Evolutionary conservation across 2,888 invertebrate species (phyloP), one percentile per base, ranked within the genome.

Genomic region (Hyposoter dolosus): DNA sequence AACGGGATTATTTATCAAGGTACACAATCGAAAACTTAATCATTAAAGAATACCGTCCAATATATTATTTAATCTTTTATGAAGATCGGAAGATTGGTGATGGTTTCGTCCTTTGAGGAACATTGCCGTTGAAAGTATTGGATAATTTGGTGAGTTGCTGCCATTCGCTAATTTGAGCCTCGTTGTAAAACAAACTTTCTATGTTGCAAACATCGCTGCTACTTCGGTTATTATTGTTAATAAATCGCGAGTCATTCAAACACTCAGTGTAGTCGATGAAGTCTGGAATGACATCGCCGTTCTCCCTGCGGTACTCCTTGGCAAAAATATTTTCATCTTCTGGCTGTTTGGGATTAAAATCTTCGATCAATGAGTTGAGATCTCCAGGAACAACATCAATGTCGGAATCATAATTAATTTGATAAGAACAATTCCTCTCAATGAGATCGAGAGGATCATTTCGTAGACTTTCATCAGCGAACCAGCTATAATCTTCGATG

Each of bases 1-100:
- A 53, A 15, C 4, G 5, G 19, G 10, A 23, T 56, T 56, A 19
- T 23, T 56, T 1, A 19, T 15, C 60, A 3, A 60, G n/a, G 15
- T 63, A 32, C 40, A 32, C 19, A 28, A 45, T 43, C 17, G 12
- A 7, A 28, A 3, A 4, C 23, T 12, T 7, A 15, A 15, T 56
- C 23, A 53, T 80, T 47, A 86, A 56, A 71, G 78, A 47, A 79
- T 17, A 56, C 87, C 84, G 9, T 89, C 88, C 50, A 86, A 65
- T 69, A 65, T 69, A 81, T 85, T 12, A 87, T 56, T 84, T 87
- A 88, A 74, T 88, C 85, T 63, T 87, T 88, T 53, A 88, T 87
- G n/a, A 86, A 35, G 35, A 84, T 68, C 76, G 66, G 69, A 9
- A 79, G 47, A 10, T 75, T 28, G 3, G 47, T 45, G 10, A 32